Conservation (phyloP, 2,888 invertebrate genomes). For the Scaptodrosophila latifasciaeformis region DNA sequence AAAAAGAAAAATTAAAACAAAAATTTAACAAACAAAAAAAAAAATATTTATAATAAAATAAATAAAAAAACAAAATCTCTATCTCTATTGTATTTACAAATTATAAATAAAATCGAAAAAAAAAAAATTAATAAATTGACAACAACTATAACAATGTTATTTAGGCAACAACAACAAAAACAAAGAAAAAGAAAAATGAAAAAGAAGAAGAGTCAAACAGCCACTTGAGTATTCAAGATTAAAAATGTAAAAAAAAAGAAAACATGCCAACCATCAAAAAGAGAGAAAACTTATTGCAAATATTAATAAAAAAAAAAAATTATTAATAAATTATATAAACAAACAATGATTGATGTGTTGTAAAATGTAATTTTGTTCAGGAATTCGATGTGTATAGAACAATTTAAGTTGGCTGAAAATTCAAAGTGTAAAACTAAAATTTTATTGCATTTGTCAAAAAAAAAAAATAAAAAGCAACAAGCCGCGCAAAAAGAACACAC, state of each 20-base stretch:
- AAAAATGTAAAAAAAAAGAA: neutral
- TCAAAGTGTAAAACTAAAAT: no score
- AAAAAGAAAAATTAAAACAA: constrained; percentile 29
- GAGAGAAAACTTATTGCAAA: neutral
- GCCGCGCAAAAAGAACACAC: no score
- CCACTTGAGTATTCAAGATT: constrained; percentile 1
- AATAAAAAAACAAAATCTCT: constrained; percentile 31
- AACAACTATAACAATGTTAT: constrained; percentile 1
- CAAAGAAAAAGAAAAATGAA: constrained; percentile 3
- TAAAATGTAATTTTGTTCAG: constrained; percentile 61
- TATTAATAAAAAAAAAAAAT: constrained; percentile 7
- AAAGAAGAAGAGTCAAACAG: constrained; percentile 10
- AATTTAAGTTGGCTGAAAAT: no score
- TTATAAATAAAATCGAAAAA: constrained; percentile 8
- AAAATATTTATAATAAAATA: constrained; percentile 13
- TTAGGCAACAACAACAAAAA: constrained; percentile 8
- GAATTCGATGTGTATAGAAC: neutral
- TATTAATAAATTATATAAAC: constrained; percentile 37
- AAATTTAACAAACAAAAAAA: constrained; percentile 16
- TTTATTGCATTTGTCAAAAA: no score
- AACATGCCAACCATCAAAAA: neutral
- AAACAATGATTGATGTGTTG: constrained; percentile 19
- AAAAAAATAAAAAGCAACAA: no score
- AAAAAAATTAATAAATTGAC: constrained; percentile 7
- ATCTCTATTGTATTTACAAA: constrained; percentile 35